Evolutionary conservation across 2,888 invertebrate genomes (phyloP), one percentile per base, ranked within the genome.

Genomic region (Drosophila histrio): DNA sequence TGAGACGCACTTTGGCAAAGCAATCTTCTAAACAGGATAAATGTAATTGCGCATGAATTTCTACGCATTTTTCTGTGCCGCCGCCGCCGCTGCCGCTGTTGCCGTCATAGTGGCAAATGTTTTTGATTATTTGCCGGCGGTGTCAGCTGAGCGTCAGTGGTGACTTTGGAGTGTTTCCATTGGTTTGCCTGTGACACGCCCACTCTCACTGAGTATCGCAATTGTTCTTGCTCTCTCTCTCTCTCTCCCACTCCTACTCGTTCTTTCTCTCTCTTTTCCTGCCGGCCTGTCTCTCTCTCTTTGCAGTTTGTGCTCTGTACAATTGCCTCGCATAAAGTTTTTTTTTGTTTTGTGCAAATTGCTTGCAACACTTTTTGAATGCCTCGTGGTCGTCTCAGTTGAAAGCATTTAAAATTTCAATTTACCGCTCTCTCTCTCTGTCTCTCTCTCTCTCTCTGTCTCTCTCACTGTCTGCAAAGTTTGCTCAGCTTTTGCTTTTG

Each of bases 41-140:
- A 91, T 87, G 91, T 89, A 91, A 91, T 91, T 91, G 91, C 91
- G 91, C 91, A 91, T 91, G 91, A 91, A 91, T 89, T 87, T 89
- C 80, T 90, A 90, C 90, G 90, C 91, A 91, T 90, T 90, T 90
- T 90, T 81, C 73, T 87, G 70, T 28, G 58, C 38, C 38, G 24
- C 24, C 15, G 56, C 17, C 41, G 59, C 52, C 53, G 43, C 19
- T 30, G 57, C 7, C 32, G 63, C 39, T 44, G 65, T 50, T 22
- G 72, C 72, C 46, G 59, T 59, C 65, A 64, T 46, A 46, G 47
- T 74, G 58, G 69, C 70, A 63, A 75, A 79, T 74, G 73, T 66
- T 77, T 80, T 68, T 72, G 62, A 49, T 70, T 66, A 56, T 71
- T 82, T 79, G 65, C 80, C 87, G 88, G 52, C 80, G 84, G 80